Evolutionary conservation across 2,888 invertebrate genomes (phyloP), one percentile per base, ranked within the genome.

Genomic region (Drosophila merina): DNA sequence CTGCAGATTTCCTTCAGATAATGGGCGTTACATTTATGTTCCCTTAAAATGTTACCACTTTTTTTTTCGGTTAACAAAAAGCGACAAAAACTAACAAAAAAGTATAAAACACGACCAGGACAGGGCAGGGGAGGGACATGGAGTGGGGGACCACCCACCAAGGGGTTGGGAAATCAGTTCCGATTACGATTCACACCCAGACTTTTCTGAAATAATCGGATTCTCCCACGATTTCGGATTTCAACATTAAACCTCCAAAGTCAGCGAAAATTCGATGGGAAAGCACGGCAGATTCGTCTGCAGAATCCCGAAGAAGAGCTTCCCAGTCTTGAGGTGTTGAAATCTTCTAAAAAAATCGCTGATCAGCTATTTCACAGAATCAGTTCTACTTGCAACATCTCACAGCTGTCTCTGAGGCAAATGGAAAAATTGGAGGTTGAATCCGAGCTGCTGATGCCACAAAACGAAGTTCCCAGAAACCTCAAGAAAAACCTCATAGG

Each of bases 11-110:
- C 72, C 6, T 42, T 12, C 72, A 78, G 72, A 83, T 83, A 83
- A 80, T 83, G 79, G 80, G 80, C 78, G 73, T 78, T 86, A 83
- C 86, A 86, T 83, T 83, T 86, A 83, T 82, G 83, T 78, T 40
- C 72, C 74, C 67, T n/a, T 78, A 84, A 81, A 42, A 77, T 77
- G 68, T 76, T 74, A 56, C 66, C 58, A 47, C 9, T 36, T 42
- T 36, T 36, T 36, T 12, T 14, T 14, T 14, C 14, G 5, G 36
- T n/a, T 3, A 10, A 33, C 9, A 33, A 33, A 9, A 10, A 10
- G 9, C 9, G 10, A 3, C 0, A 33, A 33, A 10, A 20, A 20
- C 20, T 10, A 33, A 33, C 4, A 33, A 10, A 28, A 28, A 28
- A 28, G 6, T 28, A 28, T 28, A 28, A 28, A 28, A 28, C 28